Percentiles rank a stretch among this genome's conserved stretches.
Conservation (phyloP, 2,113 vertebrate genomes). For the Gobius niger region DNA sequence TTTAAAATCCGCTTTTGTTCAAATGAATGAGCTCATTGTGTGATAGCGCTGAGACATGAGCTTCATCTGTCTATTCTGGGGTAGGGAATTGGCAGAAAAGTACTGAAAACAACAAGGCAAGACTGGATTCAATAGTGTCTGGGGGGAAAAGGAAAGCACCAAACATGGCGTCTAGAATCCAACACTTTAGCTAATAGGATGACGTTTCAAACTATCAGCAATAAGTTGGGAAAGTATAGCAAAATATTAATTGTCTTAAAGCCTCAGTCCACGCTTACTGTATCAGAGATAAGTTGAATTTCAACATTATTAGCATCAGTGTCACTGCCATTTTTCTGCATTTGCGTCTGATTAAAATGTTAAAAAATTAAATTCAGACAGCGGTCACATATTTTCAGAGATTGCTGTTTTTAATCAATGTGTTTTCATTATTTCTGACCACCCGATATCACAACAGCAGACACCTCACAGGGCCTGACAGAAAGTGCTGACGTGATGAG, state of each 20-base stretch:
- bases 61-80: neutral
- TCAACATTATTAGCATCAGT: too few species aligned
- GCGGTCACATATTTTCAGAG: too few species aligned
- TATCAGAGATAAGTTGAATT: too few species aligned
- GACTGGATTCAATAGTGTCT: conserved; percentile 40
- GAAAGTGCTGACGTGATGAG: too few species aligned
- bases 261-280: too few species aligned
- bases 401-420: too few species aligned
- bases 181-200: neutral
- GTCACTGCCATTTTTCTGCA: too few species aligned
- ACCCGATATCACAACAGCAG: too few species aligned
- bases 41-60: neutral
- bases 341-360: too few species aligned
- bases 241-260: neutral
- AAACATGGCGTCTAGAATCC: conserved; percentile 15
- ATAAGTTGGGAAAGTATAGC: neutral
- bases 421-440: too few species aligned
- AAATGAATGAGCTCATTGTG: conserved; percentile 13
- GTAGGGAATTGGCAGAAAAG: conserved; percentile 6
- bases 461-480: too few species aligned
- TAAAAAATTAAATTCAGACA: too few species aligned
- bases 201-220: neutral
- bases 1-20: neutral
- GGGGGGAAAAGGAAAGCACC: conserved; percentile 18
- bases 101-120: conserved; percentile 23